phyloP scores from a whole-genome alignment of 2,797 vertebrate species.

The Galaxias olidus region DNA sequence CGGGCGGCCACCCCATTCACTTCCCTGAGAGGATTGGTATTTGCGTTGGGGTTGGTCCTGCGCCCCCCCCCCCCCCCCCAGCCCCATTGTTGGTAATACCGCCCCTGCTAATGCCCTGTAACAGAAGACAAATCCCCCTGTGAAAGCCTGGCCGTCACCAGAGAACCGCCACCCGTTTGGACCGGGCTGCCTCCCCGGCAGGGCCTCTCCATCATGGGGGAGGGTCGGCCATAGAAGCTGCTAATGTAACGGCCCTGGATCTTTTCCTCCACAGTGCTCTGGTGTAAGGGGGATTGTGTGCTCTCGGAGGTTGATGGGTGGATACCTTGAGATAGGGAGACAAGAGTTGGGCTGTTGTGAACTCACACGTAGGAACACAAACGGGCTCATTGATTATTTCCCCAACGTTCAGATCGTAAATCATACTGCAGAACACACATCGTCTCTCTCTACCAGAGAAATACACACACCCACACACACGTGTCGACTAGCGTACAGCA shows the following conservation, averaged over 20 bases:
- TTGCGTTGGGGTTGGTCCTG: conserved; percentile 51
- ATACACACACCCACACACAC: conserved; percentile 3
- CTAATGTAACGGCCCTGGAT: too few species aligned
- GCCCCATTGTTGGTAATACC: conserved; percentile 55
- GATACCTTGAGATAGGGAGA: too few species aligned
- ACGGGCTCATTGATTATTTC: too few species aligned
- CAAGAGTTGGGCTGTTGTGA: too few species aligned
- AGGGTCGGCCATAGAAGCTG: too few species aligned
- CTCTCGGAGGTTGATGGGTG: too few species aligned
- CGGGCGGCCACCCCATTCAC: conserved; percentile 16
- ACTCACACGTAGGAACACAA: too few species aligned
- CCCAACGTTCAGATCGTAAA: too few species aligned
- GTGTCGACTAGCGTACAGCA: not conserved
- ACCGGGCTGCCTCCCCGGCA: conserved; percentile 12
- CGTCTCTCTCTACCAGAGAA: not conserved
- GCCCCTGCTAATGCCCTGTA: conserved; percentile 63
- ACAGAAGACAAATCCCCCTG: conserved; percentile 64
- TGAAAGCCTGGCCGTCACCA: conserved; percentile 64
- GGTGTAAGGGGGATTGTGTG: too few species aligned
- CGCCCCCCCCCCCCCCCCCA: too few species aligned
- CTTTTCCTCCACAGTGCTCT: too few species aligned
- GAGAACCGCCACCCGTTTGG: conserved; percentile 60
- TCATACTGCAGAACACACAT: too few species aligned
- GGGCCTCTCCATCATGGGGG: not conserved
- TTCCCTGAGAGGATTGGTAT: conserved; percentile 8